Percentiles rank a stretch among this genome's conserved stretches.
These are phyloP conservation scores for Scotopteryx bipunctaria DNA, from an alignment of 2,888 invertebrate species.

Conservation along the genomic window DNA sequence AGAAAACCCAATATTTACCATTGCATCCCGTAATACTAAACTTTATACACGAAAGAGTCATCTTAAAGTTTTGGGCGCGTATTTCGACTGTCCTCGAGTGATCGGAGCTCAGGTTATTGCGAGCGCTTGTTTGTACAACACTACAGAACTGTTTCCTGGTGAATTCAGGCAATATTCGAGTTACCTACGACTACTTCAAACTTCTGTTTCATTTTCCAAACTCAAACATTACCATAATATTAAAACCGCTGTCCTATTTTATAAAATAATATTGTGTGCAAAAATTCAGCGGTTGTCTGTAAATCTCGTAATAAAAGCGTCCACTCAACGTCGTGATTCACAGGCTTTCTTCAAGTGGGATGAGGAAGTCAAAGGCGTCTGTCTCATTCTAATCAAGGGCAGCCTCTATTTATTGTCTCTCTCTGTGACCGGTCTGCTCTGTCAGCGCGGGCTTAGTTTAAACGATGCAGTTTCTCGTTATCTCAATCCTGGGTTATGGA, in stretches of 20 bases:
- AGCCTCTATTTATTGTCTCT: constrained; percentile 48
- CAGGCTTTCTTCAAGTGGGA: constrained; percentile 52
- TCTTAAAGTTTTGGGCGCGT: constrained; percentile 60
- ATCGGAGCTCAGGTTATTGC: constrained; percentile 67
- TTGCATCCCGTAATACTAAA: constrained; percentile 71
- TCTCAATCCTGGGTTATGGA: constrained; percentile 53
- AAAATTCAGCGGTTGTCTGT: constrained; percentile 42
- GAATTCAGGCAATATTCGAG: constrained; percentile 68
- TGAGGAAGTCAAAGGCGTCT: constrained; percentile 45
- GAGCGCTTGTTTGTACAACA: constrained; percentile 69
- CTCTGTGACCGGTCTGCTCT: constrained; percentile 47
- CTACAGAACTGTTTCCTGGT: constrained; percentile 65
- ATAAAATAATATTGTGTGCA: constrained; percentile 17
- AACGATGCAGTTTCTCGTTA: constrained; percentile 60
- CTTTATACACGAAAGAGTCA: constrained; percentile 66
- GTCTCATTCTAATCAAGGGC: constrained; percentile 48
- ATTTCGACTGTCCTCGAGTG: constrained; percentile 68
- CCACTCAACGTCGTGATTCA: constrained; percentile 55
- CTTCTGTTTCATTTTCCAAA: constrained; percentile 27
- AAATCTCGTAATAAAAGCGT: constrained; percentile 58
- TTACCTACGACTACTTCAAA: constrained; percentile 28
- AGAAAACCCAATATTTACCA: constrained; percentile 72
- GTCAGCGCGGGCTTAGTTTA: constrained; percentile 51
- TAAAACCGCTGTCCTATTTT: constrained; percentile 19
- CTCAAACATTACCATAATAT: constrained; percentile 22